Base-by-base conservation (phyloP, 64 coral and sea anemone genomes). In the Orbicella faveolata region DNA sequence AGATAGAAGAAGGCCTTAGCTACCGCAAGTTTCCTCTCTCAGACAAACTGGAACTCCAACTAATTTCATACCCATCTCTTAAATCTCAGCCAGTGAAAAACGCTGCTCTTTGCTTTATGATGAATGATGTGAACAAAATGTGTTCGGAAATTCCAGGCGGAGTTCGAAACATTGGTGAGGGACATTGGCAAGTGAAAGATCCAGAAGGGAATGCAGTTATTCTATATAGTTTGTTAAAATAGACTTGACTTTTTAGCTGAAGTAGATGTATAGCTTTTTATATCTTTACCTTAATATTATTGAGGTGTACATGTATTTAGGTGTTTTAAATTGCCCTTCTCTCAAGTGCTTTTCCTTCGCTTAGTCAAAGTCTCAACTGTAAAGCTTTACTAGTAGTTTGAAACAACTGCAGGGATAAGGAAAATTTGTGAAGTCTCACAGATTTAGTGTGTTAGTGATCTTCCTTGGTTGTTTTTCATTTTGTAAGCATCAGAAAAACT, bases 101-200 rank as follows among this genome's bases (percentile, higher is more conserved):
- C 54, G 80, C 90, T 76, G 92, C 88, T 73, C 92, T 96, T 75
- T 96, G 95, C 84, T 91, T 96, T 84, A 89, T 74, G 87, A 63
- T 94, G 54, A 80, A 77, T 78, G 92, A 94, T 77, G 82, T 96
- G 21, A 94, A 83, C 84, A 88, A 94, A 88, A 61, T 96, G 75
- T 96, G 88, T 80, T 91, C 95, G 23, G 95, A 88, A 72, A 94
- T 96, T 79, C 83, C 95, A 52, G 95, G 95, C 74, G 92, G 88
- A 35, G 83, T 96, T n/a, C 77, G 77, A 16, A 94, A 96, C 66
- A 70, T 94, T 51, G 92, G 95, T 0, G 95, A 96, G 20, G 92
- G 81, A 3, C 95, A 96, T 76, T 96, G 95, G 95, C 92, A 94
- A 23, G 91, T 93, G 0, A 96, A 75, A 62, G 95, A 96, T 63